Base-by-base conservation (phyloP, 2,888 invertebrate species). In the Netelia inedita region DNA sequence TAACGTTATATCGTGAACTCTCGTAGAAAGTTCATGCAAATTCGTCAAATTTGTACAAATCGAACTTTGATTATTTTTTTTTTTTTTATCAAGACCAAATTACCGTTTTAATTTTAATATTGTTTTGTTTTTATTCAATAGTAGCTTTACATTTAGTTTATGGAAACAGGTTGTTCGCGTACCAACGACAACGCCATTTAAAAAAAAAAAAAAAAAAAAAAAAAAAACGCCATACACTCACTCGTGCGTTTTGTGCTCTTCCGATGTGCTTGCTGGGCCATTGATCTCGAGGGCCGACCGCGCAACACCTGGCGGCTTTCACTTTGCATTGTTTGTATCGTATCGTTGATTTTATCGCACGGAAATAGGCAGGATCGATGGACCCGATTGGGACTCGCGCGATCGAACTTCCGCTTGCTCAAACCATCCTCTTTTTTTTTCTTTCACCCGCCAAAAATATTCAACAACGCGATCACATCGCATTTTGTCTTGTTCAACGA, bases 341-440 rank as follows among this genome's bases (percentile, higher is more conserved):
- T 57, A 57, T 78, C 57, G 73, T 81, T 85, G 79, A 76, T 88
- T 85, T 80, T 81, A 73, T 79, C 79, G 72, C 82, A 19, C 57
- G 82, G 82, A 87, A 88, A 87, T 71, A 74, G 65, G 59, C 74
- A 82, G 69, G 79, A 85, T 85, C 85, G 85, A 85, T 79, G 82
- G 85, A 82, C 82, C 65, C 81, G 82, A 82, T 79, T 78, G 68
- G 8, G 43, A 59, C 21, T 10, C 5, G 21, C 68, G 68, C 41
- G 78, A 10, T 10, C 19, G 61, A 28, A 53, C 50, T 82, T 82
- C 78, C 82, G 82, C 82, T 82, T 61, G 71, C 63, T 68, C n/a
- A 63, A 75, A 57, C 69, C 35, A 43, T n/a, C 50, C 6, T 57
- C n/a, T 57, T 19, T 53, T 10, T 53, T 53, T 53, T 53, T 10